phyloP scores from a whole-genome alignment of 2,797 vertebrate species.

The Sebastes taczanowskii region DNA sequence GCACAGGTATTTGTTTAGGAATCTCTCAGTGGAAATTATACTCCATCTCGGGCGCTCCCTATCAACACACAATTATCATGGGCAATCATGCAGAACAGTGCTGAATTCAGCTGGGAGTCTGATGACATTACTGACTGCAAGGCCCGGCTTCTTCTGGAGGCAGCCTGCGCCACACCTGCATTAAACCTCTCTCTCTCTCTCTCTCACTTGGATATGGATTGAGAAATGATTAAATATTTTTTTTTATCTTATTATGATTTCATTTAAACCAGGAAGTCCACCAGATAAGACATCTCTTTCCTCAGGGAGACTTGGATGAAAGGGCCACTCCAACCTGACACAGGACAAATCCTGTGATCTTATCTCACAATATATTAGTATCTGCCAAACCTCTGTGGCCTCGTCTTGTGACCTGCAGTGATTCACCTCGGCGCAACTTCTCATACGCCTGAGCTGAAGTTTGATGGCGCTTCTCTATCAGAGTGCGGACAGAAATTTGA shows the following conservation, averaged over 20 bases:
- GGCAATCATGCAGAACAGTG: constrained; percentile 99
- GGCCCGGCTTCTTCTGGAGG: constrained; percentile 90
- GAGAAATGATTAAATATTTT: constrained; percentile 55
- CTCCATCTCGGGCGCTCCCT: constrained; percentile 97
- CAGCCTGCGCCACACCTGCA: constrained; percentile 77
- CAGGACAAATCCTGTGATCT: constrained; percentile 49
- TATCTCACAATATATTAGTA: constrained; percentile 49
- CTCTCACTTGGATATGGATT: constrained; percentile 24
- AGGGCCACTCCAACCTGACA: constrained; percentile 35
- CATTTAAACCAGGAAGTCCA: constrained; percentile 65
- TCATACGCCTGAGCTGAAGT: not conserved
- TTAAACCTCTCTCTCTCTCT: not conserved
- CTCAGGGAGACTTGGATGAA: constrained; percentile 23
- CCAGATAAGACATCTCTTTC: constrained; percentile 54
- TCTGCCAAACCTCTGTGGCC: constrained; percentile 33
- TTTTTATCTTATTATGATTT: constrained; percentile 67
- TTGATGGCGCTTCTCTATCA: not conserved
- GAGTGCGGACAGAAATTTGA: constrained; percentile 2
- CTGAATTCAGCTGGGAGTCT: constrained; percentile 98
- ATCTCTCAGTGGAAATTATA: constrained; percentile 97
- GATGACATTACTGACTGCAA: constrained; percentile 95
- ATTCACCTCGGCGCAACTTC: not conserved
- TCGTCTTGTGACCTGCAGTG: constrained; percentile 23
- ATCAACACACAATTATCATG: constrained; percentile 99
- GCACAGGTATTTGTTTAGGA: constrained; percentile 97